phyloP scores from a whole-genome alignment of 2,113 vertebrate species.

The Melanostigma gelatinosum region DNA sequence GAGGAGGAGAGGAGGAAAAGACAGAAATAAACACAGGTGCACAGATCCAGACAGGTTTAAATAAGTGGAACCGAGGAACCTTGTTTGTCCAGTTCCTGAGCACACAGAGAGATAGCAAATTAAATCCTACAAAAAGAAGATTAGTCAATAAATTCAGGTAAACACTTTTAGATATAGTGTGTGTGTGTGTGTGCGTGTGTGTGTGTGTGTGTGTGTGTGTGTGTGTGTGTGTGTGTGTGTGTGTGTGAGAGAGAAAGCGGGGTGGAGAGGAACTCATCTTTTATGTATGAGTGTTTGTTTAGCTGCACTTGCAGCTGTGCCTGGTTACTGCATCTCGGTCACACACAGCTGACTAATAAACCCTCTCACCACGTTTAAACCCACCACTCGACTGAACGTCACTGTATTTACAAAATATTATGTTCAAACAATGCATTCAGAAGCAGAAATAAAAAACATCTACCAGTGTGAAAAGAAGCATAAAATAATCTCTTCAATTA shows the following conservation, averaged over 20 bases:
- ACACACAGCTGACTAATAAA: constrained; percentile 63
- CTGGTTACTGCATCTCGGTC: constrained; percentile 67
- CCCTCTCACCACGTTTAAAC: constrained; percentile 34
- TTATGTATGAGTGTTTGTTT: constrained; percentile 75
- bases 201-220: constrained; percentile 29
- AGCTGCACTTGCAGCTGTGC: constrained; percentile 76
- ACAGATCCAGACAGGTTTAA: constrained; percentile 33
- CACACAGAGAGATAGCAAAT: constrained; percentile 46
- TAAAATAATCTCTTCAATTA: constrained; percentile 5
- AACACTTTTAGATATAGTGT: constrained; percentile 42
- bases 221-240: background rate
- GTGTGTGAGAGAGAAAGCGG: background rate
- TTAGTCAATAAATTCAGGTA: constrained; percentile 64
- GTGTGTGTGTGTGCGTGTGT: constrained; percentile 22
- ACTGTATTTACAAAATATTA: background rate
- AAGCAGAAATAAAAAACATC: background rate
- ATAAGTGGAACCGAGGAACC: constrained; percentile 30
- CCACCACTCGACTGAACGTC: background rate
- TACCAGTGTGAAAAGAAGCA: background rate
- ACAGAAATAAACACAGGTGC: constrained; percentile 22
- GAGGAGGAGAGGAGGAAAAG: background rate
- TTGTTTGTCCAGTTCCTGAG: constrained; percentile 51
- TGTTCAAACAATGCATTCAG: background rate
- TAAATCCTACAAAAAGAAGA: constrained; percentile 51
- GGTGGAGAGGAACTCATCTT: constrained; percentile 58